These are phyloP conservation scores for Sinodicranocentrus sp. DNA, from an alignment of 2,888 invertebrate species.

Conservation along the genomic window DNA sequence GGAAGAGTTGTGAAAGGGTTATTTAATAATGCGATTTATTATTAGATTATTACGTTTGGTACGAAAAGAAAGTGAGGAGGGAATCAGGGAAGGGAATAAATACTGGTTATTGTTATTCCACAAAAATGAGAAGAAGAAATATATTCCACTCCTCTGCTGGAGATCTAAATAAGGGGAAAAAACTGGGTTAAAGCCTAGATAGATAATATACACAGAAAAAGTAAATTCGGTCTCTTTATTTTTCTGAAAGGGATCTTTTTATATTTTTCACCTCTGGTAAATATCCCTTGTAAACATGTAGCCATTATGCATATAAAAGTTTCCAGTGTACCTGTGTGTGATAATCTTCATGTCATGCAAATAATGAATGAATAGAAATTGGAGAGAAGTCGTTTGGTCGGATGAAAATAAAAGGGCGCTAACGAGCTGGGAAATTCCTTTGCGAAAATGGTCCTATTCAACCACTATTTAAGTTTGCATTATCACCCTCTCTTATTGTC, in stretches of 20 bases:
- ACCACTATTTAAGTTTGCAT: conserved; percentile 45
- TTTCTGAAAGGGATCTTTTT: not conserved
- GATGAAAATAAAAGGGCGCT: conserved; percentile 28
- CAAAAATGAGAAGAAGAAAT: not conserved
- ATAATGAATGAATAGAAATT: conserved; percentile 40
- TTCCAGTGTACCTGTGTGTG: not conserved
- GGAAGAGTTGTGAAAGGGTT: conserved; percentile 8
- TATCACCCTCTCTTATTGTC: conserved; percentile 51
- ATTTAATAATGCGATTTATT: conserved; percentile 49
- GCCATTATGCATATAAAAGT: not conserved
- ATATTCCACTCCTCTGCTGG: not conserved
- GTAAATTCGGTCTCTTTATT: not conserved
- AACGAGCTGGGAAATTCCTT: conserved; percentile 53
- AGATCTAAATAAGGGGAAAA: not conserved
- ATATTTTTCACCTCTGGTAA: not conserved
- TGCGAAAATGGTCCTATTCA: conserved; percentile 29
- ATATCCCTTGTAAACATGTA: not conserved
- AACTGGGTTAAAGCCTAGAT: conserved; percentile 12
- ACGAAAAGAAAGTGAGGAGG: not conserved
- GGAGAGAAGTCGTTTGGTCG: not conserved
- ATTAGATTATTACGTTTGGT: conserved; percentile 37
- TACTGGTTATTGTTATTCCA: not conserved
- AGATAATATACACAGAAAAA: not conserved
- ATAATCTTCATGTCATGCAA: conserved; percentile 39
- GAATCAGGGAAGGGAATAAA: not conserved